Percentiles rank a stretch among this genome's conserved stretches.
Evolutionary conservation across 2,888 invertebrate genomes (phyloP).

Genomic region (Eucera pruinosa): DNA sequence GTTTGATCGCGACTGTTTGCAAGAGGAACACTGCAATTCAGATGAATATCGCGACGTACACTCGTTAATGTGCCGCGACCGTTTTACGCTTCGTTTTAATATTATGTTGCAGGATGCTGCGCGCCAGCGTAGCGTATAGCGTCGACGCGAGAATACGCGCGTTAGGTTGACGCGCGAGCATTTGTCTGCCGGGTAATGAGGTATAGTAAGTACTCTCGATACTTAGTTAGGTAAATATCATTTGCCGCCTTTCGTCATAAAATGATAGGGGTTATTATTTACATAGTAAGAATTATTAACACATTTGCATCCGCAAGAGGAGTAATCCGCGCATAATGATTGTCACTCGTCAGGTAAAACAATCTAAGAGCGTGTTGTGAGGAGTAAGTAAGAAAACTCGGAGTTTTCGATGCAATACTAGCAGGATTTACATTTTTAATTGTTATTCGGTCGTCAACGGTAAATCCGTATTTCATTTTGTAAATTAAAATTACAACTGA

Average conservation of each 20-base stretch:
- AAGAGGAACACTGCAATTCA: slow-evolving; percentile 18
- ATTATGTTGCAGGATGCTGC: neutral
- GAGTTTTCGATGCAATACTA: too few species aligned
- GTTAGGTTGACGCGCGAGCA: neutral
- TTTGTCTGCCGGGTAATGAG: neutral
- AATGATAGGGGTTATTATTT: neutral
- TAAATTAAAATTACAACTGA: too few species aligned
- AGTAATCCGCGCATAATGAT: too few species aligned
- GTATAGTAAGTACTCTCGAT: too few species aligned
- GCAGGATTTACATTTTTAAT: too few species aligned
- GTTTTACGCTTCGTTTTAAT: slow-evolving; percentile 28
- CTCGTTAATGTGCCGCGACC: slow-evolving; percentile 27
- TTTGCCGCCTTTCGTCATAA: neutral
- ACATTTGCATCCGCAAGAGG: too few species aligned
- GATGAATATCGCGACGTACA: slow-evolving; percentile 16
- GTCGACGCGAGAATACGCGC: neutral
- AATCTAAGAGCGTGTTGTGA: too few species aligned
- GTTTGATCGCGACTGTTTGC: slow-evolving; percentile 16
- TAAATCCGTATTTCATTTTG: too few species aligned
- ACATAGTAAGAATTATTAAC: neutral
- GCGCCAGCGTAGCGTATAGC: neutral
- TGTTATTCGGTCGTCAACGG: too few species aligned
- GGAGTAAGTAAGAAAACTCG: too few species aligned
- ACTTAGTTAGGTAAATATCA: neutral
- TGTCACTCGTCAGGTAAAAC: too few species aligned